Evolutionary conservation across 1,140 invertebrate genomes (phyloP).

Genomic region (Caenorhabditis inopinata): DNA sequence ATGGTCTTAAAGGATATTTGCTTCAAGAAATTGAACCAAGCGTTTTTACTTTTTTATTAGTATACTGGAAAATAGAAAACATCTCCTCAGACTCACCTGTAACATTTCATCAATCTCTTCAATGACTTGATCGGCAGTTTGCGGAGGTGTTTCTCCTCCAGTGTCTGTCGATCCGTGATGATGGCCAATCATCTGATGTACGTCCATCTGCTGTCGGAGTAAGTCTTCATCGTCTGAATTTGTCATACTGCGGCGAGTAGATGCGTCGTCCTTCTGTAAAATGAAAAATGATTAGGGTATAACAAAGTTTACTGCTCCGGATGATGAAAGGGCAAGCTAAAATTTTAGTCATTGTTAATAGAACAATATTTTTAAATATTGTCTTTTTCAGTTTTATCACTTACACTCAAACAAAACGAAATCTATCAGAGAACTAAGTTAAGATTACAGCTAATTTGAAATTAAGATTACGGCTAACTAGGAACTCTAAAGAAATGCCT

Average conservation of each 20-base stretch:
- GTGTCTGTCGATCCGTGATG: slow-evolving; percentile 38
- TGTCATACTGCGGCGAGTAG: slow-evolving; percentile 14
- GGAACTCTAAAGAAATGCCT: too few species aligned
- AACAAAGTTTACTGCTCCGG: too few species aligned
- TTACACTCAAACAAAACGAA: not conserved
- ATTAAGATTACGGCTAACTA: too few species aligned
- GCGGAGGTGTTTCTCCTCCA: slow-evolving; percentile 53
- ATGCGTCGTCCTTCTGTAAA: slow-evolving; percentile 37
- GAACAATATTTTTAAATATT: too few species aligned
- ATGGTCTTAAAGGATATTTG: not conserved
- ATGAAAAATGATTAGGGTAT: not conserved
- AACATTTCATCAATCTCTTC: slow-evolving; percentile 66
- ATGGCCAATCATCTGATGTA: slow-evolving; percentile 60
- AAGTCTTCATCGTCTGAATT: slow-evolving; percentile 58
- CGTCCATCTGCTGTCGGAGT: slow-evolving; percentile 55
- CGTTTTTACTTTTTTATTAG: too few species aligned
- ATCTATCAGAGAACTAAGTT: too few species aligned
- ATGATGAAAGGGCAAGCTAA: too few species aligned
- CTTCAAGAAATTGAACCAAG: too few species aligned
- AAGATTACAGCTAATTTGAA: too few species aligned
- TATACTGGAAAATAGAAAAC: too few species aligned
- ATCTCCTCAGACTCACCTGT: slow-evolving; percentile 60
- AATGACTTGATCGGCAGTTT: slow-evolving; percentile 64
- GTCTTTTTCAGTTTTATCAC: too few species aligned
- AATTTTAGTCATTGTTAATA: too few species aligned